Conservation (phyloP, 2,888 invertebrate species). For the Pachliopta kotzebuea region DNA sequence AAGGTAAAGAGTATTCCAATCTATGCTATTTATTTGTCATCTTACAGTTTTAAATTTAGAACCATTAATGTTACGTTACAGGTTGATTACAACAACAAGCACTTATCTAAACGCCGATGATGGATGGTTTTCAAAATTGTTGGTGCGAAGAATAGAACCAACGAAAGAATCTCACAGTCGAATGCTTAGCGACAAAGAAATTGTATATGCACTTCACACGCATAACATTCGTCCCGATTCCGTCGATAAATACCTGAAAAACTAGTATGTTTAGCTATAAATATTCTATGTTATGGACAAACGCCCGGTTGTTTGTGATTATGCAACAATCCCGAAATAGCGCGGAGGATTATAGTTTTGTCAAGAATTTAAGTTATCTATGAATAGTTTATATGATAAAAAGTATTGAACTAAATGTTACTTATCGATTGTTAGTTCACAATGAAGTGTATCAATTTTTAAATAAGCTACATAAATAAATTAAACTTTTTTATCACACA, state of each 20-base stretch:
- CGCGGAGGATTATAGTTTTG: constrained; percentile 28
- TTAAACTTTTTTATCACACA: too few species aligned
- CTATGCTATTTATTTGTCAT: constrained; percentile 28
- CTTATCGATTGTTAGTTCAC: not conserved
- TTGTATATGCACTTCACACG: constrained; percentile 96
- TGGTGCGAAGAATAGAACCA: constrained; percentile 95
- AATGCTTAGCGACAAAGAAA: constrained; percentile 97
- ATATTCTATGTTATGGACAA: constrained; percentile 39
- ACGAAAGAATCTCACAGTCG: constrained; percentile 98
- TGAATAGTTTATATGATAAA: not conserved
- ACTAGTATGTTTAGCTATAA: constrained; percentile 87
- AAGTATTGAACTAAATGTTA: not conserved
- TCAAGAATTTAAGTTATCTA: not conserved
- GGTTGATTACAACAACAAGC: constrained; percentile 66
- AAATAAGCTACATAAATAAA: not conserved
- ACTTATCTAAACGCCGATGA: constrained; percentile 76
- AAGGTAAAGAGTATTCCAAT: constrained; percentile 50
- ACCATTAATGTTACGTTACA: constrained; percentile 44
- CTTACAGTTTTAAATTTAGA: constrained; percentile 46
- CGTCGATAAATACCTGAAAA: constrained; percentile 91
- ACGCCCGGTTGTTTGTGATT: constrained; percentile 45
- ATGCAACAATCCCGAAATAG: constrained; percentile 71
- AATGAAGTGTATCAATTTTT: not conserved
- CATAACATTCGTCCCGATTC: constrained; percentile 96
- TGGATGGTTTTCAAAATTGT: constrained; percentile 93